Conservation (phyloP, 1,140 invertebrate species). For the Branchinecta lindahli region DNA sequence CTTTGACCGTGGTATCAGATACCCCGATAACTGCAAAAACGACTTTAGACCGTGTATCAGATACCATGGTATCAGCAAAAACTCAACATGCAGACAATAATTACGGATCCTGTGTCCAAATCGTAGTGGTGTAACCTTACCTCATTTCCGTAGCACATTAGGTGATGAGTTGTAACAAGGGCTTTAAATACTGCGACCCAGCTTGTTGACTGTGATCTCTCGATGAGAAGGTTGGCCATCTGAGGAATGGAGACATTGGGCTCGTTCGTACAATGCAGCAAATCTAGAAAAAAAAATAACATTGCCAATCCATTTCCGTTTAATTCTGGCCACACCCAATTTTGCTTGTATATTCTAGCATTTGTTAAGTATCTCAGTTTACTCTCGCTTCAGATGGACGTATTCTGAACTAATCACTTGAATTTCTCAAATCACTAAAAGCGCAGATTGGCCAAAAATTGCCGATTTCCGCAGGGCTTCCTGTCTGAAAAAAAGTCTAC, state of each 20-base stretch:
- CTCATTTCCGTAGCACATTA: slow-evolving; percentile 99
- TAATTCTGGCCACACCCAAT: background rate
- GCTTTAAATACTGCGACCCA: slow-evolving; percentile 99
- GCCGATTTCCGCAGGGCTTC: too few relatives aligned
- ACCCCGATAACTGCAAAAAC: too few relatives aligned
- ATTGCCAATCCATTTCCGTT: background rate
- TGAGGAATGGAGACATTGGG: slow-evolving; percentile 99
- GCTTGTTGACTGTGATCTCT: slow-evolving; percentile 89
- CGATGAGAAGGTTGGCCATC: slow-evolving; percentile 92
- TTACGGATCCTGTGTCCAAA: background rate
- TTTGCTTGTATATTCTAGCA: too few relatives aligned
- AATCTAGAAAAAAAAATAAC: slow-evolving; percentile 52
- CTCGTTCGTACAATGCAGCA: slow-evolving; percentile 98
- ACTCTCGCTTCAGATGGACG: too few relatives aligned
- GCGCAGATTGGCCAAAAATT: too few relatives aligned
- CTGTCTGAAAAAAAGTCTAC: too few relatives aligned
- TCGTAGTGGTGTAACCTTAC: slow-evolving; percentile 38
- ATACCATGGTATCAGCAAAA: too few relatives aligned
- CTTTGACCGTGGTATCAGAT: too few relatives aligned
- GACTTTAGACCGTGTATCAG: too few relatives aligned
- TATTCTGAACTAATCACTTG: too few relatives aligned
- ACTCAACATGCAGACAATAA: background rate
- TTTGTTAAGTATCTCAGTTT: too few relatives aligned
- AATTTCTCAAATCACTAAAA: too few relatives aligned
- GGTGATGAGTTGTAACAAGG: slow-evolving; percentile 93